These are phyloP conservation scores for Avahi laniger DNA, from an alignment of 2,797 vertebrate species.

Conservation along the genomic window DNA sequence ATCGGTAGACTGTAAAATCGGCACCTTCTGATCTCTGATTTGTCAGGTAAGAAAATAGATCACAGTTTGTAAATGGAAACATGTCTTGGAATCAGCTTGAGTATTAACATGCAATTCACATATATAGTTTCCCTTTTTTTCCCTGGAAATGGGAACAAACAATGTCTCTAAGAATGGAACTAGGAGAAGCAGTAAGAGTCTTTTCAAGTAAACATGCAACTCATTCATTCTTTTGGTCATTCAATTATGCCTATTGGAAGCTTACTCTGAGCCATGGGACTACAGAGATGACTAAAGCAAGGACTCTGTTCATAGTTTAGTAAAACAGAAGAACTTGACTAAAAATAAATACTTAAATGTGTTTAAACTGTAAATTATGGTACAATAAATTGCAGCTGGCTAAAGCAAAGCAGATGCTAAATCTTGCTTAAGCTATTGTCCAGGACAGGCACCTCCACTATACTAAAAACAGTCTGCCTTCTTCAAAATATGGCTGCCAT, in stretches of 20 bases:
- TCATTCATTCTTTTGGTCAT: background rate
- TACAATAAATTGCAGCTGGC: background rate
- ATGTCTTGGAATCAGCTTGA: background rate
- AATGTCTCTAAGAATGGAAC: background rate
- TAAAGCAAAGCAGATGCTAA: constrained; percentile 2
- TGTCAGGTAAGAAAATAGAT: background rate
- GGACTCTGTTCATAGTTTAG: background rate
- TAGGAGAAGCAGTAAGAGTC: background rate
- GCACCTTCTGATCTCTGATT: background rate
- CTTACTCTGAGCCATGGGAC: background rate
- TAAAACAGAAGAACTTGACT: background rate
- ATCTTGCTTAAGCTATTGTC: background rate
- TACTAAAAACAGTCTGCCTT: background rate
- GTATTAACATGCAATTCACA: constrained; percentile 24
- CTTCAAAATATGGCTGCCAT: background rate
- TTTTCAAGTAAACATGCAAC: background rate
- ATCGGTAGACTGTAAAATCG: background rate
- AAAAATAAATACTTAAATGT: background rate
- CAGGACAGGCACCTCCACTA: background rate
- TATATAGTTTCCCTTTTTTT: background rate
- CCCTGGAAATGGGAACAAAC: background rate
- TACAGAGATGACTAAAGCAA: background rate
- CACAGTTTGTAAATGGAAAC: constrained; percentile 33
- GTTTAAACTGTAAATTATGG: background rate
- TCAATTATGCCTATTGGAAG: background rate